A percentile compares a stretch with the other conserved stretches of the same genome.
These are phyloP conservation scores for Parascotia fuliginaria DNA, from an alignment of 2,888 invertebrate genomes.

Conservation along the genomic window DNA sequence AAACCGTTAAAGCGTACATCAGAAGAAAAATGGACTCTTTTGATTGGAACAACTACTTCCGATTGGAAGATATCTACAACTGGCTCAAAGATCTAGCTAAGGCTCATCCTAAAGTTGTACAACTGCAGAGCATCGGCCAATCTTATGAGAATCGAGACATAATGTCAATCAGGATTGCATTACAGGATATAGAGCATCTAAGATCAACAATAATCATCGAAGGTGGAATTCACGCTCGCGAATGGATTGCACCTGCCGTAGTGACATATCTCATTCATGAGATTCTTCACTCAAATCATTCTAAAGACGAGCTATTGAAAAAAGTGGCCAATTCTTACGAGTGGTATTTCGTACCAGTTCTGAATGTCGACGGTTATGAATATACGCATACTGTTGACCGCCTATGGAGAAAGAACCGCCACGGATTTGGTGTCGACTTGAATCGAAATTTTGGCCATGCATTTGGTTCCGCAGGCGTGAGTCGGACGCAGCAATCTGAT, in stretches of 20 bases:
- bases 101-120: conserved; percentile 71
- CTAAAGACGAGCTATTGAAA: conserved; percentile 2
- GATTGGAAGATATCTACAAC: conserved; percentile 84
- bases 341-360: conserved; percentile 41
- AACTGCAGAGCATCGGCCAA: conserved; percentile 63
- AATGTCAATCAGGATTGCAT: conserved; percentile 49
- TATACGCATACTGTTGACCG: conserved; percentile 27
- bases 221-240: conserved; percentile 89
- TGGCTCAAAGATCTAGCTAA: conserved; percentile 83
- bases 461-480: conserved; percentile 72
- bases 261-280: conserved; percentile 86
- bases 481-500: conserved; percentile 20
- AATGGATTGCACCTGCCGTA: conserved; percentile 88
- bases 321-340: conserved; percentile 26
- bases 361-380: conserved; percentile 51
- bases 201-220: conserved; percentile 77
- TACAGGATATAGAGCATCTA: conserved; percentile 29
- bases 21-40: conserved; percentile 65
- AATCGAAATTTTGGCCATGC: conserved; percentile 87
- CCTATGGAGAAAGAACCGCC: conserved; percentile 37
- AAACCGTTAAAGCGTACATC: conserved; percentile 64
- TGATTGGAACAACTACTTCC: conserved; percentile 85
- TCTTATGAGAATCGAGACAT: conserved; percentile 71
- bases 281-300: conserved; percentile 59
- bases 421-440: conserved; percentile 82